Conservation (phyloP, 2,113 vertebrate genomes). For the Rhodinocichla rosea region DNA sequence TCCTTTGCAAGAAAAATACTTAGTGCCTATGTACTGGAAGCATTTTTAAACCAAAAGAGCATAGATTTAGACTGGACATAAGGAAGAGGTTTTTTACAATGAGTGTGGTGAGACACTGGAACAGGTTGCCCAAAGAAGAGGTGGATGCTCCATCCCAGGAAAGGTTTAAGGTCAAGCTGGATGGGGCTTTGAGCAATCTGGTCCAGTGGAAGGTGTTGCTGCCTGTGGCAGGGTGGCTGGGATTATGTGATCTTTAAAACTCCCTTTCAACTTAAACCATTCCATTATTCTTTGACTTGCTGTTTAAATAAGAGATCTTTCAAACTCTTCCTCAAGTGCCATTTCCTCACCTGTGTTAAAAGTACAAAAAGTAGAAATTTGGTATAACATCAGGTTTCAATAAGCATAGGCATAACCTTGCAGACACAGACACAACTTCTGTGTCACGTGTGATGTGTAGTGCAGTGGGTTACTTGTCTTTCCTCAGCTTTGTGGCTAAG, state of each 20-base stretch:
- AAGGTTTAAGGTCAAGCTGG: neutral
- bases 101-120: neutral
- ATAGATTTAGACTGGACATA: neutral
- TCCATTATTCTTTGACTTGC: neutral
- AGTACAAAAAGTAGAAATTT: neutral
- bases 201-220: neutral
- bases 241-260: neutral
- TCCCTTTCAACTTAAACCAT: neutral
- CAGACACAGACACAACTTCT: neutral
- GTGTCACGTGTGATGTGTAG: neutral
- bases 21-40: neutral
- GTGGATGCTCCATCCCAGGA: no score
- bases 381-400: neutral
- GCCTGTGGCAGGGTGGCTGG: neutral
- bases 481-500: neutral
- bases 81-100: neutral
- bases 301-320: neutral
- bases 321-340: neutral
- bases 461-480: neutral
- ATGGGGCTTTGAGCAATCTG: neutral
- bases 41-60: neutral
- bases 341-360: neutral
- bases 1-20: neutral
- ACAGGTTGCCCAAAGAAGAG: neutral
- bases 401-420: neutral